Evolutionary conservation across 2,888 invertebrate species (phyloP).

Genomic region (Chesias legatella): DNA sequence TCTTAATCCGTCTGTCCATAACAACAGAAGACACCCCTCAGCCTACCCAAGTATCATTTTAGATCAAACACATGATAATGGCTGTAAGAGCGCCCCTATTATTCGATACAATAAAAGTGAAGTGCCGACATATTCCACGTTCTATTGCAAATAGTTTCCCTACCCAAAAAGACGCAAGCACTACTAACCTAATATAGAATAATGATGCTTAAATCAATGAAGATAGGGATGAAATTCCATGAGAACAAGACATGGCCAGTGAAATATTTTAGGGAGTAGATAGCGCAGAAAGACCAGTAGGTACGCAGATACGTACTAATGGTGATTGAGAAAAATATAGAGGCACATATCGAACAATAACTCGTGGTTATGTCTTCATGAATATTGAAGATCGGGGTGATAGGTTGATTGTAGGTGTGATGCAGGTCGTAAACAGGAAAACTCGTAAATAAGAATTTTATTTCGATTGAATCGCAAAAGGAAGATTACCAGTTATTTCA

Average conservation of each 20-base stretch:
- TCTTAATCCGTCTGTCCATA: slow-evolving; percentile 29
- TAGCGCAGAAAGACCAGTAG: slow-evolving; percentile 55
- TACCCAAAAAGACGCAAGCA: slow-evolving; percentile 47
- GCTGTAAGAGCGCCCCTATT: slow-evolving; percentile 79
- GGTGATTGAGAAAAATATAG: slow-evolving; percentile 80
- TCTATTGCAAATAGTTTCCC: slow-evolving; percentile 63
- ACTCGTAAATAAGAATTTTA: slow-evolving; percentile 32
- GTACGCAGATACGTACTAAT: slow-evolving; percentile 75
- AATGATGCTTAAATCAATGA: slow-evolving; percentile 21
- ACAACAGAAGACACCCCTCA: slow-evolving; percentile 50
- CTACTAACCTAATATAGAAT: slow-evolving; percentile 20
- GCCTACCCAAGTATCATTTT: slow-evolving; percentile 74
- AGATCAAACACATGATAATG: slow-evolving; percentile 81
- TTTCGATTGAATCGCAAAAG: slow-evolving; percentile 28
- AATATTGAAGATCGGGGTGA: slow-evolving; percentile 75
- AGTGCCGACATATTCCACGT: slow-evolving; percentile 79
- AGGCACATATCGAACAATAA: slow-evolving; percentile 61
- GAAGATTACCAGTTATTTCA: slow-evolving; percentile 8
- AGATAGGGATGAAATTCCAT: slow-evolving; percentile 32
- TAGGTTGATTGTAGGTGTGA: slow-evolving; percentile 69
- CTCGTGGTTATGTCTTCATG: slow-evolving; percentile 77
- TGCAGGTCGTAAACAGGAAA: slow-evolving; percentile 49
- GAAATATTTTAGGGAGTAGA: slow-evolving; percentile 55
- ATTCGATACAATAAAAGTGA: slow-evolving; percentile 81
- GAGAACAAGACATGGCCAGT: slow-evolving; percentile 32